These are phyloP conservation scores for Drosophila affinis DNA, from an alignment of 2,888 invertebrate species.

Conservation along the genomic window DNA sequence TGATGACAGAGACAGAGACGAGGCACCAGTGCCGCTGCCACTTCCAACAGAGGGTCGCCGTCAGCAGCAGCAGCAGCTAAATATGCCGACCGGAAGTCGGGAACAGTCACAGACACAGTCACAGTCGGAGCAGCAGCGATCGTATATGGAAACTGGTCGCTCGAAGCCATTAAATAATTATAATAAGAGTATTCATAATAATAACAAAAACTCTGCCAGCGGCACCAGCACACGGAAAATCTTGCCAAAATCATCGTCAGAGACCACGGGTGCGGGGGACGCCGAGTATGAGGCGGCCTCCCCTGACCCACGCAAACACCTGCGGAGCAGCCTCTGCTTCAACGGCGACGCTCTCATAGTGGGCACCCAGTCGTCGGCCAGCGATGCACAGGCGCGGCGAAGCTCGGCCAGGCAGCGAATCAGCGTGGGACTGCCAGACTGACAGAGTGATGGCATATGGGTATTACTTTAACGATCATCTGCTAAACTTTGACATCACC, in stretches of 20 bases:
- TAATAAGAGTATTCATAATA: slow-evolving; percentile 47
- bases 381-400: slow-evolving; percentile 61
- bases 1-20: slow-evolving; percentile 35
- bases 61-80: slow-evolving; percentile 49
- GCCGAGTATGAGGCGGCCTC: slow-evolving; percentile 22
- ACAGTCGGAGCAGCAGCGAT: slow-evolving; percentile 27
- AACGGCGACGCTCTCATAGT: slow-evolving; percentile 80
- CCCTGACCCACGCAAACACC: slow-evolving; percentile 75
- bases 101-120: slow-evolving; percentile 32
- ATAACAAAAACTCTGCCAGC: slow-evolving; percentile 53
- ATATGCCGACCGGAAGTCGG: slow-evolving; percentile 76
- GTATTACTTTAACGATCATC: slow-evolving; percentile 15
- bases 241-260: slow-evolving; percentile 63
- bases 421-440: slow-evolving; percentile 83
- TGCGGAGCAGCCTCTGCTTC: slow-evolving; percentile 83
- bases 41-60: slow-evolving; percentile 20
- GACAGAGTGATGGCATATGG: slow-evolving; percentile 39
- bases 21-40: slow-evolving; percentile 29
- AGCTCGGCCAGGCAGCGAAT: slow-evolving; percentile 80
- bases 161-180: slow-evolving; percentile 69
- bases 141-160: slow-evolving; percentile 75
- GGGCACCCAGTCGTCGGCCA: slow-evolving; percentile 53
- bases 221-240: slow-evolving; percentile 63
- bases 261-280: slow-evolving; percentile 30
- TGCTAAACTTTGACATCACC: slow-evolving; percentile 39